phyloP scores from a whole-genome alignment of 2,113 vertebrate species.

The Mungos mungo region DNA sequence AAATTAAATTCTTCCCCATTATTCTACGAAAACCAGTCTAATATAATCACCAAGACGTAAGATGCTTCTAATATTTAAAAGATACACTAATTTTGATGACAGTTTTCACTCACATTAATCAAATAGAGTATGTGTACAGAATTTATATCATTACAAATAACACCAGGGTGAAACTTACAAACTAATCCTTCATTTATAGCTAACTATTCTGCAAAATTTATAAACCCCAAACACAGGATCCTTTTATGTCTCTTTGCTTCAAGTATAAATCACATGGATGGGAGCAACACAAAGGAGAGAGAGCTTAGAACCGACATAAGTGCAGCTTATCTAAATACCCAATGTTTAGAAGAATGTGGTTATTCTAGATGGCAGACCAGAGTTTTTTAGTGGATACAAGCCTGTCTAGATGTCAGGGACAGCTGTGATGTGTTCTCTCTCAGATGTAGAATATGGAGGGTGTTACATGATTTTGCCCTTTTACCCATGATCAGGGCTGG shows the following conservation, averaged over 20 bases:
- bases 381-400: background rate
- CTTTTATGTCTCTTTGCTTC: slow-evolving; percentile 64
- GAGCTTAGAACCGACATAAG: background rate
- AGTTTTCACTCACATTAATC: slow-evolving; percentile 43
- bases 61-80: slow-evolving; percentile 69
- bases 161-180: slow-evolving; percentile 42
- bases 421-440: background rate
- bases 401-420: background rate
- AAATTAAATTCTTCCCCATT: slow-evolving; percentile 74
- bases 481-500: background rate
- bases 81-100: slow-evolving; percentile 53
- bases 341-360: background rate
- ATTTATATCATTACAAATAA: slow-evolving; percentile 67
- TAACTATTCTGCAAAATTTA: slow-evolving; percentile 49
- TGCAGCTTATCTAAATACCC: background rate
- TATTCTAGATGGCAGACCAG: background rate
- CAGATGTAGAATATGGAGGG: background rate
- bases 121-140: slow-evolving; percentile 11
- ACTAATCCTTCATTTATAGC: slow-evolving; percentile 63
- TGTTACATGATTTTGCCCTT: background rate
- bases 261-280: slow-evolving; percentile 54
- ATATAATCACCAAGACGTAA: slow-evolving; percentile 61
- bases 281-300: background rate
- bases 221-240: slow-evolving; percentile 42
- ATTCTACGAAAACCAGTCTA: slow-evolving; percentile 66